phyloP scores from a whole-genome alignment of 1,140 invertebrate genomes.

The Meloidogyne floridensis region DNA sequence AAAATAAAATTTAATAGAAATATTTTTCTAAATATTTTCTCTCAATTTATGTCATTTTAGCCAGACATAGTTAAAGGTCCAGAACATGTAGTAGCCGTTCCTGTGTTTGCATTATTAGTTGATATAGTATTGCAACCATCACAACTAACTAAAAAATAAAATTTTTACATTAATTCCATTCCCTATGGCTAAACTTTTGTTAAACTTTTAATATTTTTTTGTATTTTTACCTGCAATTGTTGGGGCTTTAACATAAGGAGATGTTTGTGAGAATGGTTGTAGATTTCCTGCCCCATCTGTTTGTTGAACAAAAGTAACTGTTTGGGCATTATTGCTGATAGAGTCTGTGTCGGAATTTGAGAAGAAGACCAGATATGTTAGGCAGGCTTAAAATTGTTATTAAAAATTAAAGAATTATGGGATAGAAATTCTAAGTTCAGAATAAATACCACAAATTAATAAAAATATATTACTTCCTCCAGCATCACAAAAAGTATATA shows the following conservation, averaged over 20 bases:
- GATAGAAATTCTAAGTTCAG: no score
- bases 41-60: neutral
- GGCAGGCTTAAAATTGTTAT: neutral
- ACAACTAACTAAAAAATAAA: slow-evolving; percentile 16
- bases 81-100: slow-evolving; percentile 8
- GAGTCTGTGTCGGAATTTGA: neutral
- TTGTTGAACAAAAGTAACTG: slow-evolving; percentile 12
- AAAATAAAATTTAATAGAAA: no score
- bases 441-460: neutral
- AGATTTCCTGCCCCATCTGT: neutral
- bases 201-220: neutral
- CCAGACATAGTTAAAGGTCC: neutral
- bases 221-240: slow-evolving; percentile 12
- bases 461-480: neutral
- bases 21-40: neutral
- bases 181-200: neutral
- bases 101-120: slow-evolving; percentile 16
- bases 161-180: no score
- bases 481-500: slow-evolving; percentile 12
- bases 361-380: neutral
- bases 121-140: slow-evolving; percentile 8
- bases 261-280: neutral
- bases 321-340: neutral
- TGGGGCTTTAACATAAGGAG: slow-evolving; percentile 11
- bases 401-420: neutral